These are phyloP conservation scores for Acrobasis suavella DNA, from an alignment of 2,888 invertebrate species.

Conservation along the genomic window DNA sequence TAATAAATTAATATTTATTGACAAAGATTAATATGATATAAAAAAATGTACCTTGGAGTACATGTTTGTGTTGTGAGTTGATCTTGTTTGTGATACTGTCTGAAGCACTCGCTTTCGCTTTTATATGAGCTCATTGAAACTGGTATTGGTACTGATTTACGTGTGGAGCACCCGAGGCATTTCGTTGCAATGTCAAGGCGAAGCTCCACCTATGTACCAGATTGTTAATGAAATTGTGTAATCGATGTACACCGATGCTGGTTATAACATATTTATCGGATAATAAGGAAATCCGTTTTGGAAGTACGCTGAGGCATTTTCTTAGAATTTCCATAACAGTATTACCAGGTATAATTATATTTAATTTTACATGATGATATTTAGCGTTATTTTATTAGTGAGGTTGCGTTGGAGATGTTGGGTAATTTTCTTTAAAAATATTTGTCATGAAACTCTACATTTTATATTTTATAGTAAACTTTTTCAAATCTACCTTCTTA, in stretches of 20 bases:
- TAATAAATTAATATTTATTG: no score
- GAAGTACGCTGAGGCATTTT: constrained; percentile 30
- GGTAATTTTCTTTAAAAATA: no score
- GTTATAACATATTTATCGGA: constrained; percentile 24
- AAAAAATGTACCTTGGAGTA: constrained; percentile 66
- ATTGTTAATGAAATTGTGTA: constrained; percentile 41
- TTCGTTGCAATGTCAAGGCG: constrained; percentile 72
- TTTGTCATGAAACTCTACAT: no score
- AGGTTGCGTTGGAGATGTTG: no score
- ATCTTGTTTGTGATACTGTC: constrained; percentile 66
- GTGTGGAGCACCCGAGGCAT: constrained; percentile 49
- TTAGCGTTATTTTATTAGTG: no score
- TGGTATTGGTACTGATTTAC: constrained; percentile 58
- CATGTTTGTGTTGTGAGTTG: constrained; percentile 70
- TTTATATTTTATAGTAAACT: no score
- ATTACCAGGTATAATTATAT: neutral
- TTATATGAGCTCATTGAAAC: constrained; percentile 64
- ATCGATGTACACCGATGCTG: constrained; percentile 33
- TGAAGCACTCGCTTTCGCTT: constrained; percentile 67
- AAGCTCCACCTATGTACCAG: constrained; percentile 40
- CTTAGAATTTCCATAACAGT: neutral
- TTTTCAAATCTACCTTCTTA: no score
- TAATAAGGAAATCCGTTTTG: constrained; percentile 40
- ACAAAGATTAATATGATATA: constrained; percentile 15
- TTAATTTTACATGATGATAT: neutral